Evolutionary conservation across 2,888 invertebrate genomes (phyloP).

Genomic region (Drosophila barbarae): DNA sequence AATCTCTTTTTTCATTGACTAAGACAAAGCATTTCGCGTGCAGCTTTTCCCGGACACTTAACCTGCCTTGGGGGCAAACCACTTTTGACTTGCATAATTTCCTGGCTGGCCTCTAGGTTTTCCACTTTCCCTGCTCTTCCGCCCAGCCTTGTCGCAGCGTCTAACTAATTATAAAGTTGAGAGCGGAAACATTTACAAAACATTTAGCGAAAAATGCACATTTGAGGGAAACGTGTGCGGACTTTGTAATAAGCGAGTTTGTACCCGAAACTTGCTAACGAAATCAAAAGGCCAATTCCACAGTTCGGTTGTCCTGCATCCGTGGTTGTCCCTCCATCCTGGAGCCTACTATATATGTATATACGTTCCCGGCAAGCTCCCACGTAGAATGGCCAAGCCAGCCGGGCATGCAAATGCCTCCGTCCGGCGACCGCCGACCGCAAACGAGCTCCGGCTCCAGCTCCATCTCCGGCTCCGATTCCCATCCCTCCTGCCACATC

Average conservation of each 20-base stretch:
- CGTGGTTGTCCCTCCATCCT: neutral
- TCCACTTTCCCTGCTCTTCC: conserved; percentile 43
- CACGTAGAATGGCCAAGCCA: conserved; percentile 23
- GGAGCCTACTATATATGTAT: neutral
- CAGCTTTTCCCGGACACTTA: neutral
- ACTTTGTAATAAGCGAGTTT: conserved; percentile 54
- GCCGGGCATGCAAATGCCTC: conserved; percentile 64
- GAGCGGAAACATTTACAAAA: conserved; percentile 74
- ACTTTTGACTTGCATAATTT: conserved; percentile 59
- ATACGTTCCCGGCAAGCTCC: neutral
- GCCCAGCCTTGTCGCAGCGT: conserved; percentile 30
- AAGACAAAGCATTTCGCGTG: conserved; percentile 3
- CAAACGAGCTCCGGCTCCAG: conserved; percentile 49
- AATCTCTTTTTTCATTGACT: neutral
- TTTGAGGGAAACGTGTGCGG: conserved; percentile 69
- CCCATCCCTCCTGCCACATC: conserved; percentile 10
- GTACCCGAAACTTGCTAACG: conserved; percentile 42
- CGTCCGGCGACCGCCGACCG: conserved; percentile 42
- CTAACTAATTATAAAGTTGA: conserved; percentile 74
- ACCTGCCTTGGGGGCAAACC: neutral
- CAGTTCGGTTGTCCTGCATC: conserved; percentile 10
- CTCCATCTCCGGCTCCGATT: conserved; percentile 34
- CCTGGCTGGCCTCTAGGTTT: conserved; percentile 46
- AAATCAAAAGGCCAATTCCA: conserved; percentile 55
- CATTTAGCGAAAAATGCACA: conserved; percentile 75